Base-by-base conservation (phyloP, 92 coral and sea anemone species). In the Umimayanthus kanabou region DNA sequence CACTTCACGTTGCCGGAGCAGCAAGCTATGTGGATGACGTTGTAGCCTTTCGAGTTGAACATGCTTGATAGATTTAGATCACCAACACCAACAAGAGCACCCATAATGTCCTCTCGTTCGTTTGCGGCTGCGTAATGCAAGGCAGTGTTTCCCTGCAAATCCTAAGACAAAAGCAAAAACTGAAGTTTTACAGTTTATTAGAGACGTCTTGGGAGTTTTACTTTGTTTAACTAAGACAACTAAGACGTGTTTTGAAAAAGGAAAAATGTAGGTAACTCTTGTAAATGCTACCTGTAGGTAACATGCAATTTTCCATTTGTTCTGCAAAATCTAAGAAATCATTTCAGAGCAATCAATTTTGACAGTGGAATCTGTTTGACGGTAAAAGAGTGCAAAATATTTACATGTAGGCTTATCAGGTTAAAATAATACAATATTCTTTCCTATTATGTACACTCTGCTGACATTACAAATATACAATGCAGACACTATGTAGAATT, bases 121-220 rank as follows among this genome's bases (percentile, higher is more conserved):
- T 75, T 33, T 75, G 79, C 79, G 53, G 49, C 49, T 75, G 79
- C 55, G 49, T 33, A 75, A 18, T 75, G 79, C 5, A 39, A 75
- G 49, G 25, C 79, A 20, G 79, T 75, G 26, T 75, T 75, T 75
- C 79, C 79, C 79, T 39, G 79, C 10, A 42, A 39, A 75, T 75
- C 79, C 79, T 75, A 39, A 75, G 8, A 3, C 28, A 75, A 75
- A 39, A 2, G 6, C 45, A 2, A 15, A 6, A 73, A 9, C 18
- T 14, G 0, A 2, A 53, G 37, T 33, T 33, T 2, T 53, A 13
- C 3, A 53, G 18, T 53, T 53, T 18, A 73, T 73, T 39, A 73
- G 42, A 16, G 33, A 29, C 2, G 45, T 6, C 2, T 26, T 6
- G 30, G 29, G 37, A 22, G 10, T 67, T 67, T 67, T 28, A n/a